Evolutionary conservation across 2,888 invertebrate species (phyloP).

Genomic region (Desoria tigrina): DNA sequence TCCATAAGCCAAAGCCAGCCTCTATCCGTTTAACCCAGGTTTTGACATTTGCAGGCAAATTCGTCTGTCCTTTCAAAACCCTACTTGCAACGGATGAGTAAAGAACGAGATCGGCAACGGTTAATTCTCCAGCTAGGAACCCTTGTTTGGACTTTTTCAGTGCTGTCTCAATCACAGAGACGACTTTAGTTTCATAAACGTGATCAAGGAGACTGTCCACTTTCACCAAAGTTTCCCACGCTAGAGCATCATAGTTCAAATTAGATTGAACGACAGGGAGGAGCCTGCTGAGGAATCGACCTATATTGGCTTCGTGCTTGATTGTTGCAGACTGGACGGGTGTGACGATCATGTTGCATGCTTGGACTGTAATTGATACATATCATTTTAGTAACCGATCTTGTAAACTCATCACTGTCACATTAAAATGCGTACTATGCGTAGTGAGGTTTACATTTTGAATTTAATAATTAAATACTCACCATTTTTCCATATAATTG

Average conservation of each 20-base stretch:
- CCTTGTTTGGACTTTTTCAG: conserved; percentile 2
- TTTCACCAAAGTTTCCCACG: conserved; percentile 2
- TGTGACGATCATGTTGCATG: conserved; percentile 11
- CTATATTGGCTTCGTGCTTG: conserved; percentile 3
- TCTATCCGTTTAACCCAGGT: conserved; percentile 5
- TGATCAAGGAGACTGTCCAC: conserved; percentile 10
- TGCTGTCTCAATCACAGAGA: background rate
- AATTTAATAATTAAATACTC: too few relatives aligned
- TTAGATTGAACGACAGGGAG: background rate
- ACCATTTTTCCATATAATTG: conserved; percentile 15
- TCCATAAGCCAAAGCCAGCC: background rate
- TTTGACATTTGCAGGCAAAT: conserved; percentile 4
- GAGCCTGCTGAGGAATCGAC: conserved; percentile 2
- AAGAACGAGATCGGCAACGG: conserved; percentile 14
- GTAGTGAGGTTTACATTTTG: too few relatives aligned
- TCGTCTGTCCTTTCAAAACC: background rate
- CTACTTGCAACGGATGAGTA: conserved; percentile 13
- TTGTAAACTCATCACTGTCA: too few relatives aligned
- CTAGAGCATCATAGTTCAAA: conserved; percentile 10
- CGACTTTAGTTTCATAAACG: background rate
- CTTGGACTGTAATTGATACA: background rate
- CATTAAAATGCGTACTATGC: too few relatives aligned
- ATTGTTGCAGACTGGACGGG: background rate
- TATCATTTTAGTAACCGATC: background rate
- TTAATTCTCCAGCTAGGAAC: background rate